Percentiles rank a stretch among this genome's conserved stretches.
Conservation (phyloP, 2,113 vertebrate genomes). For the Monarcha castaneiventris region DNA sequence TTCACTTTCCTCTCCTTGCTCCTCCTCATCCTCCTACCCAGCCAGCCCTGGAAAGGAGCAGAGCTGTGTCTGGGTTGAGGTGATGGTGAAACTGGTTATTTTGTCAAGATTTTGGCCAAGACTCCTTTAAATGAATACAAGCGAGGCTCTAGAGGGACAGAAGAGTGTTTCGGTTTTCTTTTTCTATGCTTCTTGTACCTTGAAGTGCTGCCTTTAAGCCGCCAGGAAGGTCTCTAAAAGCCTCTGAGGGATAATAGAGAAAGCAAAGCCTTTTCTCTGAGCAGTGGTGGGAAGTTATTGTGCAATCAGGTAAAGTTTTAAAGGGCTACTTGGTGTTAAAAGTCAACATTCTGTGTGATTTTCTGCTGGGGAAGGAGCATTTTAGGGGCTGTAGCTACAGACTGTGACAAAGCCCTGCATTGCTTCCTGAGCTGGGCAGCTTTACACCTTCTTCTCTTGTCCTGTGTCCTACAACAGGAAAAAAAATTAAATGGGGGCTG, state of each 20-base stretch:
- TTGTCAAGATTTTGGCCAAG: neutral
- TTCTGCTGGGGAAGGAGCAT: neutral
- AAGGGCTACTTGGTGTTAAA: neutral
- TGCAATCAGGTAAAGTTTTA: neutral
- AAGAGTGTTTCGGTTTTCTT: too few species aligned
- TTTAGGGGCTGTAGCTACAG: neutral
- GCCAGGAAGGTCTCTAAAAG: neutral
- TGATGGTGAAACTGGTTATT: neutral
- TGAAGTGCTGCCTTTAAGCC: neutral
- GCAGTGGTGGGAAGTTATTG: neutral
- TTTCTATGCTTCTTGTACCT: neutral
- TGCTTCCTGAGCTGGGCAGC: neutral
- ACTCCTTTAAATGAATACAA: neutral
- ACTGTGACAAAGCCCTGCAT: accelerated
- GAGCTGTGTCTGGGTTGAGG: neutral
- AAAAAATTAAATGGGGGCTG: neutral
- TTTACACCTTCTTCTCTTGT: neutral
- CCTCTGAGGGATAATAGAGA: neutral
- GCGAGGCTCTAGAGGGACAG: neutral
- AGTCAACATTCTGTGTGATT: neutral
- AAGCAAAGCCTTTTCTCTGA: neutral
- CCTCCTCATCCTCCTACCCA: neutral
- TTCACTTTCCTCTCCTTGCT: neutral
- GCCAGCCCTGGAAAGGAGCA: neutral
- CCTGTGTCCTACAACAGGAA: neutral